phyloP scores from a whole-genome alignment of 2,888 invertebrate species.

The Cybosia mesomella region DNA sequence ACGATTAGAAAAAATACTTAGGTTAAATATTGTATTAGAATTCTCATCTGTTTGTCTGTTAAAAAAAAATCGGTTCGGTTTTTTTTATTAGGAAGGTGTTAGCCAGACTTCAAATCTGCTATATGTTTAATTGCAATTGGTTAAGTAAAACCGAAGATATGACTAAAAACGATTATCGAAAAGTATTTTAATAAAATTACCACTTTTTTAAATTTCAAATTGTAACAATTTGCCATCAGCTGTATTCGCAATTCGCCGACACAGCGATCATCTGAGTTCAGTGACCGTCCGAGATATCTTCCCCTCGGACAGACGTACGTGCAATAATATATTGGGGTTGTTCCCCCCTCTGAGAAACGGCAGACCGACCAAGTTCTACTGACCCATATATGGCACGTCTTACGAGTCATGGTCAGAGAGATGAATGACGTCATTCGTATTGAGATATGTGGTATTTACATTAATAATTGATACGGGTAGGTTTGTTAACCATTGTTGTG shows the following conservation, averaged over 20 bases:
- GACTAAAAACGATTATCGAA: no score
- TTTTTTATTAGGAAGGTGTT: no score
- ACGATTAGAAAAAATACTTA: no score
- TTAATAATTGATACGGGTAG: not conserved
- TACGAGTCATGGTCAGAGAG: conserved; percentile 27
- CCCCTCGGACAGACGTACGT: conserved; percentile 19
- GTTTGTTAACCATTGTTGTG: no score
- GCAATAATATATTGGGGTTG: conserved; percentile 22
- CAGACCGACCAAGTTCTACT: conserved; percentile 39
- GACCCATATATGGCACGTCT: conserved; percentile 37
- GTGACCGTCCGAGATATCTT: conserved; percentile 22
- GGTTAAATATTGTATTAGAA: no score
- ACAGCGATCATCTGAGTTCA: conserved; percentile 12
- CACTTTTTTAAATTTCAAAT: no score
- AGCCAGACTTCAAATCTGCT: no score
- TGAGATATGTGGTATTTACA: not conserved
- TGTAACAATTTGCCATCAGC: not conserved
- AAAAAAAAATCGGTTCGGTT: no score
- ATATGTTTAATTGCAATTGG: no score
- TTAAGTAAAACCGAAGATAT: no score
- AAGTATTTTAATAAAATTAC: no score
- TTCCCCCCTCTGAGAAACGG: conserved; percentile 28
- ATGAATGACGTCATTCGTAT: conserved; percentile 4
- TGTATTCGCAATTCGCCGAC: not conserved
- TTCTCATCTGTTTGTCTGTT: no score